A percentile compares a stretch with the other conserved stretches of the same genome.
phyloP scores from a whole-genome alignment of 2,797 vertebrate species.

The Alosa sapidissima region DNA sequence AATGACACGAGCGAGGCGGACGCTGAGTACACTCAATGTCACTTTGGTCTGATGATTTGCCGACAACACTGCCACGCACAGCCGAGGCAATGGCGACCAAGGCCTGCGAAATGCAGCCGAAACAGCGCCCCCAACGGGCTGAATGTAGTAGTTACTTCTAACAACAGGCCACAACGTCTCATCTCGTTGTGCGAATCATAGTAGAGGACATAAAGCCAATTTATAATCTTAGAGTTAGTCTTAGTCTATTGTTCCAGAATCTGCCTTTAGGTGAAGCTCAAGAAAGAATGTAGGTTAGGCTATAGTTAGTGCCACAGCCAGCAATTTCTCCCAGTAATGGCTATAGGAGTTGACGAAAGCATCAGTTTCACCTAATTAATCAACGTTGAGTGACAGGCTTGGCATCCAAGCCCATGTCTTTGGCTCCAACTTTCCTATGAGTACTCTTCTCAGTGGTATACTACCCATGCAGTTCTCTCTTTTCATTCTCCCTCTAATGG shows the following conservation, averaged over 20 bases:
- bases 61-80: slow-evolving; percentile 12
- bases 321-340: too few species aligned
- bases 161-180: not conserved
- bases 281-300: too few species aligned
- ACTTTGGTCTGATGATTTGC: not conserved
- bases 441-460: too few species aligned
- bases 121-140: slow-evolving; percentile 62
- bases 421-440: too few species aligned
- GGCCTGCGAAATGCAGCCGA: slow-evolving; percentile 60
- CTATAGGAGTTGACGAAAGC: too few species aligned
- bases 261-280: not conserved
- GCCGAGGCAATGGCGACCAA: slow-evolving; percentile 14
- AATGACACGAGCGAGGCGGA: not conserved
- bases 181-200: not conserved
- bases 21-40: not conserved
- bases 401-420: too few species aligned
- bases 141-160: not conserved
- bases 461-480: too few species aligned
- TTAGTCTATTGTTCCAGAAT: not conserved
- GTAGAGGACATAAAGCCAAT: not conserved
- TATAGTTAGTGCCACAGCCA: too few species aligned
- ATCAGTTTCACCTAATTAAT: not conserved
- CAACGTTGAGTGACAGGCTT: too few species aligned
- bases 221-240: not conserved
- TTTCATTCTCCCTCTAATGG: too few species aligned